phyloP scores from a whole-genome alignment of 2,797 vertebrate species.

The Centropyge bicolor region DNA sequence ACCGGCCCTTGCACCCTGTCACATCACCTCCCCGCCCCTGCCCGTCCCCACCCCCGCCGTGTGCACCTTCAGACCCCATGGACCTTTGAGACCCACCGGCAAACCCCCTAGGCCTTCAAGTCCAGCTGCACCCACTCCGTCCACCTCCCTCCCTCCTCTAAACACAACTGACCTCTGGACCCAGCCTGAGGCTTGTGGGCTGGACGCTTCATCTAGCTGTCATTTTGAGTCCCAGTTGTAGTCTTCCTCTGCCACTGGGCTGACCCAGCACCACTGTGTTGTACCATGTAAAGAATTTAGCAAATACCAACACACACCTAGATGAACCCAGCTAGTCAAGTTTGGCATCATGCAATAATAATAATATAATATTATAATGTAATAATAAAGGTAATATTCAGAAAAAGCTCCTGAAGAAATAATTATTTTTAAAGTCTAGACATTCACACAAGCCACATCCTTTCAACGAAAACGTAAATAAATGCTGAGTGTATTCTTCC shows the following conservation, averaged over 20 bases:
- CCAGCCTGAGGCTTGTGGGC: constrained; percentile 61
- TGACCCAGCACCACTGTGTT: constrained; percentile 12
- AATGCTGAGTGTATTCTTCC: neutral
- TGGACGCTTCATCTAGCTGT: constrained; percentile 56
- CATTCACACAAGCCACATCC: neutral
- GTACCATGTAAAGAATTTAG: neutral
- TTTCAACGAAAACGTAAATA: constrained; percentile 14
- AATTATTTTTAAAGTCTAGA: neutral
- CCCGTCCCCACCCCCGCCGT: constrained; percentile 24
- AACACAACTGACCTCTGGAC: constrained; percentile 76
- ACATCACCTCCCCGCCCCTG: constrained; percentile 27
- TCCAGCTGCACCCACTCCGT: constrained; percentile 65
- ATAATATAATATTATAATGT: no score
- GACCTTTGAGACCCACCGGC: constrained; percentile 57
- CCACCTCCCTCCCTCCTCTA: constrained; percentile 58
- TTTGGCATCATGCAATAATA: neutral
- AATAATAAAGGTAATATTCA: neutral
- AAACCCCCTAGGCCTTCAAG: constrained; percentile 52
- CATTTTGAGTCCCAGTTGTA: constrained; percentile 32
- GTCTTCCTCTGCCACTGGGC: constrained; percentile 28
- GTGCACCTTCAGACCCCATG: constrained; percentile 64
- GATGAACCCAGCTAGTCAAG: neutral
- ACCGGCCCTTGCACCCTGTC: constrained; percentile 57
- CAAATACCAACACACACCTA: neutral
- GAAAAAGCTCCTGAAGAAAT: neutral